Percentiles rank a stretch among this genome's conserved stretches.
Evolutionary conservation across 1,140 invertebrate genomes (phyloP).

Genomic region (Drosophila orosa): DNA sequence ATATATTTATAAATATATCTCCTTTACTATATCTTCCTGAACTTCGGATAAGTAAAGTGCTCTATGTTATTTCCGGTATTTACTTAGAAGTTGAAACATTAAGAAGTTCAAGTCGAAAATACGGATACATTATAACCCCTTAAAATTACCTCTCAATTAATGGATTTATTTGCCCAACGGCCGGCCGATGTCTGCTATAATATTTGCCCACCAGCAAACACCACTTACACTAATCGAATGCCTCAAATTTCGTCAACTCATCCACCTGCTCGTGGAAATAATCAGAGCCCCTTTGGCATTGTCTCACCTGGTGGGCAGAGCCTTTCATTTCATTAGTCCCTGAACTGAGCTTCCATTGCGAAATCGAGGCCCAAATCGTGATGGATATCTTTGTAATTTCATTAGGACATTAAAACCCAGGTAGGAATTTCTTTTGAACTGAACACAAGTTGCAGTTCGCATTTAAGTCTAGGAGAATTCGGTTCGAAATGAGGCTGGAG

Average conservation of each 20-base stretch:
- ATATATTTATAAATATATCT: neutral
- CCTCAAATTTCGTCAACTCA: conserved; percentile 61
- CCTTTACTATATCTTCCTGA: too few relatives aligned
- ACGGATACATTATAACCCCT: conserved; percentile 3
- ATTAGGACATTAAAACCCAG: conserved; percentile 25
- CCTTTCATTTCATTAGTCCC: conserved; percentile 49
- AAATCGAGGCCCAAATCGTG: conserved; percentile 26
- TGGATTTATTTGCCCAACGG: conserved; percentile 15
- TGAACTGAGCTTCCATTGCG: conserved; percentile 15
- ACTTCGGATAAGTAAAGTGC: neutral
- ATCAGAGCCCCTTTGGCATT: conserved; percentile 32
- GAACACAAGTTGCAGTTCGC: conserved; percentile 31
- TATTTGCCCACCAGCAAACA: conserved; percentile 34
- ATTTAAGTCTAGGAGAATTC: conserved; percentile 6
- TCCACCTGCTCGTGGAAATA: conserved; percentile 13
- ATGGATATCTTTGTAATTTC: conserved; percentile 44
- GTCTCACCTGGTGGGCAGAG: conserved; percentile 7
- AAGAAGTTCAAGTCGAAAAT: neutral
- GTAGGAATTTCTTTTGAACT: neutral
- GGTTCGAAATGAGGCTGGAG: conserved; percentile 48
- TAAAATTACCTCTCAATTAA: conserved; percentile 6
- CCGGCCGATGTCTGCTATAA: conserved; percentile 4
- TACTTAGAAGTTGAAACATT: neutral
- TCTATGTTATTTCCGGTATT: neutral
- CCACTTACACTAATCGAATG: conserved; percentile 63